phyloP scores from a whole-genome alignment of 2,113 vertebrate species.

The Tyrannus savana region DNA sequence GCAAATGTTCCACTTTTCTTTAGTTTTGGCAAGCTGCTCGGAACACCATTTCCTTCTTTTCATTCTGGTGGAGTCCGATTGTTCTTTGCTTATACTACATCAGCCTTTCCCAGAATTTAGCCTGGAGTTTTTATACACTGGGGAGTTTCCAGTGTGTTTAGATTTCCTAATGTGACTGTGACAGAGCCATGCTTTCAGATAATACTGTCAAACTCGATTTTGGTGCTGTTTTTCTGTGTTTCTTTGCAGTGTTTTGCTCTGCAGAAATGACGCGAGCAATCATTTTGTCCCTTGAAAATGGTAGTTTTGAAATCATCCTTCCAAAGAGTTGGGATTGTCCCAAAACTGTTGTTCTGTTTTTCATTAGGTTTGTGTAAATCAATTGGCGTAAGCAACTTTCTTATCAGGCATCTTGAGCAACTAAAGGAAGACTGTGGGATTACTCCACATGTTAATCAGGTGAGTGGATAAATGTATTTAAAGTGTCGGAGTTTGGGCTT shows the following conservation, averaged over 20 bases:
- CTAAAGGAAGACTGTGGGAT: constrained; percentile 78
- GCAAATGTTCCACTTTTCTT: constrained; percentile 67
- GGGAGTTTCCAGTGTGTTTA: constrained; percentile 72
- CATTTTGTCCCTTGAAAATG: not conserved
- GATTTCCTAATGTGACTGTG: constrained; percentile 57
- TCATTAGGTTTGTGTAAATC: constrained; percentile 77
- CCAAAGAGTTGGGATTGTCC: not conserved
- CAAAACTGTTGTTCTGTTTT: not conserved
- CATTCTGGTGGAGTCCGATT: constrained; percentile 72
- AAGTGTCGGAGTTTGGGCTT: not conserved
- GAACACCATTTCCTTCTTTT: constrained; percentile 82
- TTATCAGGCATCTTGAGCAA: constrained; percentile 81
- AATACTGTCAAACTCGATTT: constrained; percentile 32
- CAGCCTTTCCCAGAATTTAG: constrained; percentile 79
- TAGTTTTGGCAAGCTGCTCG: constrained; percentile 71
- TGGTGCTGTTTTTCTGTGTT: not conserved
- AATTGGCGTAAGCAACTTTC: constrained; percentile 85
- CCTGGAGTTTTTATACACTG: constrained; percentile 67
- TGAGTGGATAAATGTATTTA: constrained; percentile 26
- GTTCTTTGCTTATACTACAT: constrained; percentile 74
- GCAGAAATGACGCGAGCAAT: not conserved
- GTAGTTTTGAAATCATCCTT: not conserved
- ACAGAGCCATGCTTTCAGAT: constrained; percentile 15
- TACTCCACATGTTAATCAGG: constrained; percentile 80
- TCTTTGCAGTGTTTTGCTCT: not conserved